Evolutionary conservation across 1,140 invertebrate genomes (phyloP).

Genomic region (Drosophila hydei): DNA sequence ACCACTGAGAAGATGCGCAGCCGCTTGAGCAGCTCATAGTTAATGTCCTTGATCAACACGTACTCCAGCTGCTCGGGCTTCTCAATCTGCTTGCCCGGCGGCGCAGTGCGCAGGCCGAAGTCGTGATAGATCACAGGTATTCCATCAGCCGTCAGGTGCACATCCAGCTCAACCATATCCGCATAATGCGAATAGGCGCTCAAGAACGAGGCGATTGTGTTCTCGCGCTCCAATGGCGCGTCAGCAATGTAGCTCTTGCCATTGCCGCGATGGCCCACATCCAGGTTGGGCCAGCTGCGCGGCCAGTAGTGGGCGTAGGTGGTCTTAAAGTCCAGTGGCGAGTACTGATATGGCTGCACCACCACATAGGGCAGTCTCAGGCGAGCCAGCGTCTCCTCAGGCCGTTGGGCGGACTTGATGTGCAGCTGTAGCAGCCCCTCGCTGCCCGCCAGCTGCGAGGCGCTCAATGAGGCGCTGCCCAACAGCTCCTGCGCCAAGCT

Average conservation of each 20-base stretch:
- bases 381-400: slow-evolving; percentile 86
- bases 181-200: slow-evolving; percentile 93
- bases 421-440: slow-evolving; percentile 90
- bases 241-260: slow-evolving; percentile 88
- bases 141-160: slow-evolving; percentile 96
- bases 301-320: slow-evolving; percentile 94
- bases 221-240: slow-evolving; percentile 93
- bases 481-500: slow-evolving; percentile 84
- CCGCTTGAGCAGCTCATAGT: slow-evolving; percentile 92
- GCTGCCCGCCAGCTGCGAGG: slow-evolving; percentile 85
- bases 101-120: slow-evolving; percentile 94
- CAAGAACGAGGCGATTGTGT: slow-evolving; percentile 96
- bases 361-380: slow-evolving; percentile 86
- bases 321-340: slow-evolving; percentile 90
- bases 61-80: slow-evolving; percentile 91
- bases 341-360: slow-evolving; percentile 89
- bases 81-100: slow-evolving; percentile 89
- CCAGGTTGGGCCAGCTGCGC: slow-evolving; percentile 90
- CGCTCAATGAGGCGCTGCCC: slow-evolving; percentile 91
- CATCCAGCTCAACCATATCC: slow-evolving; percentile 98
- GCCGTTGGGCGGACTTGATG: slow-evolving; percentile 88
- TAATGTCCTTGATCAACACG: slow-evolving; percentile 96
- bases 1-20: slow-evolving; percentile 87
- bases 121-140: slow-evolving; percentile 98
- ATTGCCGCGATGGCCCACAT: slow-evolving; percentile 95